phyloP scores from a whole-genome alignment of 2,888 invertebrate genomes.

The Bombylius major region DNA sequence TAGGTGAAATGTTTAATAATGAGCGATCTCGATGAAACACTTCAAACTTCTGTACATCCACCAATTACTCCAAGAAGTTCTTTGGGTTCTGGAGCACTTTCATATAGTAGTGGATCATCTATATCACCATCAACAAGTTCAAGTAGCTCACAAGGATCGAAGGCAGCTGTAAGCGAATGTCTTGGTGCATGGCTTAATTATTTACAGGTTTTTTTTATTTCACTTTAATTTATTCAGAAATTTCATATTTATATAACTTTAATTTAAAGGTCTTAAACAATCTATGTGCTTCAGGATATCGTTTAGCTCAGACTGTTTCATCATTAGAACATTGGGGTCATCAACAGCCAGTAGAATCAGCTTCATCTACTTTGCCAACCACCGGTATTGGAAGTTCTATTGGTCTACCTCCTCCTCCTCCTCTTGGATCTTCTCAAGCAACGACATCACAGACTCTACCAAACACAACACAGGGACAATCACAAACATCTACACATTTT shows the following conservation, averaged over 20 bases:
- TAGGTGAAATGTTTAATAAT: slow-evolving; percentile 2
- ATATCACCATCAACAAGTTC: slow-evolving; percentile 23
- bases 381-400: slow-evolving; percentile 13
- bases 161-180: slow-evolving; percentile 25
- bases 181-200: slow-evolving; percentile 28
- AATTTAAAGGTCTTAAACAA: slow-evolving; percentile 44
- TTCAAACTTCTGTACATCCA: slow-evolving; percentile 12
- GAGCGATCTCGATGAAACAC: slow-evolving; percentile 21
- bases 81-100: slow-evolving; percentile 19
- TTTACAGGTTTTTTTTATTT: slow-evolving; percentile 17
- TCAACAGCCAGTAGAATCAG: slow-evolving; percentile 3
- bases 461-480: not conserved
- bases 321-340: slow-evolving; percentile 40
- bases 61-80: slow-evolving; percentile 18
- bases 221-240: not conserved
- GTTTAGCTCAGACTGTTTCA: slow-evolving; percentile 46
- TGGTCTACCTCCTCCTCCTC: not conserved
- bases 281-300: slow-evolving; percentile 49
- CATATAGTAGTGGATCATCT: slow-evolving; percentile 19
- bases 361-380: not conserved
- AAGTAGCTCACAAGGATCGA: slow-evolving; percentile 23
- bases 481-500: slow-evolving; percentile 26
- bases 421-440: no score
- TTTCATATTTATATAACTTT: not conserved
- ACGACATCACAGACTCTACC: not conserved